Conservation (phyloP, 2,888 invertebrate species). For the Alentia gelatinosa region DNA sequence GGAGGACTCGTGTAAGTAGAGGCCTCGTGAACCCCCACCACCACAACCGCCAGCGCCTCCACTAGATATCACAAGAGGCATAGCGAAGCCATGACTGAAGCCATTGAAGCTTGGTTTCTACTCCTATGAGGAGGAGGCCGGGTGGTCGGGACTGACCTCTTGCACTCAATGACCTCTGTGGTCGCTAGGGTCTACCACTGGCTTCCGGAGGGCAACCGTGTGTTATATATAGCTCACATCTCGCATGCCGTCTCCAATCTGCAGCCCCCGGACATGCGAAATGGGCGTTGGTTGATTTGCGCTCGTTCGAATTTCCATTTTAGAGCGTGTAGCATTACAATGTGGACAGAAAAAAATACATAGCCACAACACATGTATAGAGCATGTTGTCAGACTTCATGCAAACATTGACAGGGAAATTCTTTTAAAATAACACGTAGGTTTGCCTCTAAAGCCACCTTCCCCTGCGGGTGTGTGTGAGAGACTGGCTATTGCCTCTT, state of each 20-base stretch:
- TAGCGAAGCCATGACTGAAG: background rate
- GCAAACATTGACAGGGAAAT: slow-evolving; percentile 29
- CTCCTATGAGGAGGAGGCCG: background rate
- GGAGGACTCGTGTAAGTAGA: too few species aligned
- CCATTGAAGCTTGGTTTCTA: background rate
- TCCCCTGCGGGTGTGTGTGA: background rate
- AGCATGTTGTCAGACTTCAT: background rate
- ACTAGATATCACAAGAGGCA: background rate
- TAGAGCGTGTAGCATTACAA: background rate
- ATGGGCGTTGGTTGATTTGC: background rate
- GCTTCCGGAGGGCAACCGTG: background rate
- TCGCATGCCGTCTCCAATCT: background rate
- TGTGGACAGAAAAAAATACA: too few species aligned
- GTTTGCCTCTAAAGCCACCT: too few species aligned
- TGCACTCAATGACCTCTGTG: background rate
- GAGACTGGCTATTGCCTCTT: background rate
- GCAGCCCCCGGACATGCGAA: background rate
- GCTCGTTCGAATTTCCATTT: background rate
- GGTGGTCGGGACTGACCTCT: too few species aligned
- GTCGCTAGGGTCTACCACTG: background rate
- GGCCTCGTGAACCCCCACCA: too few species aligned
- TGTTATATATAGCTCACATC: background rate
- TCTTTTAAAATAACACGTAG: background rate
- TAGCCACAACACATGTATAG: background rate
- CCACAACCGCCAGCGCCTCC: too few species aligned